Base-by-base conservation (phyloP, 2,113 vertebrate species). In the Octodon degus region DNA sequence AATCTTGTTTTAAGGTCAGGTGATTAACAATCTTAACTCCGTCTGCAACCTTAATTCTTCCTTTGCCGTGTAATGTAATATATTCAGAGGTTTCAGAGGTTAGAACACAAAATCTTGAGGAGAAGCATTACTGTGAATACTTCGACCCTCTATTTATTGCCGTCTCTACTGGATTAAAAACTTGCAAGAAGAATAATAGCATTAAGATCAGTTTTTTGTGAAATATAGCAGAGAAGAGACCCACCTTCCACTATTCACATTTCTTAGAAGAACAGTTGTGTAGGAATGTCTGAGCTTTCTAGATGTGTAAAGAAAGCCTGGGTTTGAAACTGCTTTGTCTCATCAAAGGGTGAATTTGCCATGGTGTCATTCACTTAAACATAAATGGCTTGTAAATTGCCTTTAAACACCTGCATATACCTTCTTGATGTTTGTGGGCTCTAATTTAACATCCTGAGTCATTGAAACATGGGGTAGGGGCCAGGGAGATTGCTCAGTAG, bases 241-340 rank as follows among this genome's bases (percentile, higher is more conserved):
- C 7, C 27, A 83, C 74, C 47, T 86, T 19, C 20, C 30, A 80
- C 7, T 81, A 24, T 22, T 25, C 3, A 72, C 43, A 40, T 89
- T 95, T 95, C 60, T 32, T 50, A 25, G n/a, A 95, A 93, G 6
- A 62, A 2, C 16, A 74, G n/a, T 68, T 95, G 20, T 19, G 63
- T 94, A n/a, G 65, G 30, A 77, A 84, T 40, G 2, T 9, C 27
- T 87, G 24, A 7, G 9, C 76, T 67, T 90, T 77, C 17, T 86
- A 6, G 1, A 43, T 83, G n/a, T 53, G 27, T 55, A 92, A 55
- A 7, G 50, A 81, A 25, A 25, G 63, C 55, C 55, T 89, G 32
- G 3, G 10, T 94, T 85, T 92, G 72, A 89, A 89, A 85, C 4
- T 67, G 16, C n/a, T 53, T 68, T 14, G 81, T 76, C 90, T 94